Evolutionary conservation across 64 coral and sea anemone genomes (phyloP).

Genomic region (Platygyra sinensis): DNA sequence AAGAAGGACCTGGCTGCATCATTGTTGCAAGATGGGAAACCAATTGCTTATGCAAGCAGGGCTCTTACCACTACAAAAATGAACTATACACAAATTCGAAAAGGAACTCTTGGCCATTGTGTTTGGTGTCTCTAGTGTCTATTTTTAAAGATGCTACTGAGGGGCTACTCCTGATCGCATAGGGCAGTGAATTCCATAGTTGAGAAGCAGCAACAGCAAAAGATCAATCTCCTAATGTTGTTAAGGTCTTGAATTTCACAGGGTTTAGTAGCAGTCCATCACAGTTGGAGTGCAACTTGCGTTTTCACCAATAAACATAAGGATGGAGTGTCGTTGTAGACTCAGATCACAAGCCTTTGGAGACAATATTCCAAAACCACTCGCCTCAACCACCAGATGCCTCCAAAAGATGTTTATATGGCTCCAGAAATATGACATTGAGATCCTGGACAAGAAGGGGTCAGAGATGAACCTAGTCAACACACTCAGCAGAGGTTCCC

Average conservation of each 20-base stretch:
- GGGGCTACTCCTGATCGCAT: no score
- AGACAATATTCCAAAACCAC: not conserved
- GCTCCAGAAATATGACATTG: not conserved
- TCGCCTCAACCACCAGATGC: not conserved
- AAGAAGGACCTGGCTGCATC: not conserved
- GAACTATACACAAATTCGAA: not conserved
- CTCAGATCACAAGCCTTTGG: not conserved
- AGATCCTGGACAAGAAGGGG: conserved; percentile 25
- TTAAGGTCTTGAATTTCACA: no score
- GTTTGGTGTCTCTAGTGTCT: no score
- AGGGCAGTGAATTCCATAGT: no score
- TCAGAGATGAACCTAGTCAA: conserved; percentile 7
- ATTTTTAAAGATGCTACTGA: no score
- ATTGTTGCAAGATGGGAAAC: not conserved
- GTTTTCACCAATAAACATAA: not conserved
- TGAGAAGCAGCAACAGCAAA: no score
- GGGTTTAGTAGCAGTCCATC: no score
- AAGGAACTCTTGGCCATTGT: not conserved
- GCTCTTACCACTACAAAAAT: not conserved
- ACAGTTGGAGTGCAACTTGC: no score
- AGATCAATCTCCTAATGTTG: no score
- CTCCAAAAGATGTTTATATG: conserved; percentile 19
- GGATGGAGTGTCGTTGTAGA: not conserved
- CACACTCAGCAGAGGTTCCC: no score
- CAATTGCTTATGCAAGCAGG: not conserved